Base-by-base conservation (phyloP, 2,888 invertebrate species). In the Drosophila paramelanica region DNA sequence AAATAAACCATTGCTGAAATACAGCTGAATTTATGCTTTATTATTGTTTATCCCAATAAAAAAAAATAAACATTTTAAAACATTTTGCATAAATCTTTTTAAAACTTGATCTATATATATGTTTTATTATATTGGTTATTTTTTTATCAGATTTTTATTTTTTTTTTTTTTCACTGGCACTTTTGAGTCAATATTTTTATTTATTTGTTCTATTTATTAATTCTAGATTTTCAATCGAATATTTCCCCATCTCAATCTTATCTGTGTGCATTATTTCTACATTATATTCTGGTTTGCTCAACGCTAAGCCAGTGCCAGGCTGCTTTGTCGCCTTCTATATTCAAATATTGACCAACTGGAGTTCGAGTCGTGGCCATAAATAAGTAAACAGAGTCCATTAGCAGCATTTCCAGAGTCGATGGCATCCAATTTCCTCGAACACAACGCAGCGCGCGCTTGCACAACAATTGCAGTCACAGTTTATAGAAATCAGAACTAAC, bases 201-300 rank as follows among this genome's bases (percentile, higher is more conserved):
- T 31, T 31, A 31, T 31, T 31, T 31, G 31, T 31, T 31, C 11
- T 13, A 36, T 13, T 36, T 36, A 13, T 13, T 36, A 36, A 36
- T 36, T 10, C 31, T 10, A 36, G 36, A 36, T 13, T 36, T 13
- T 66, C 53, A 47, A 57, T 68, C 47, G 43, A n/a, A n/a, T 41
- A 41, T 51, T 10, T 8, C 39, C 10, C 10, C 38, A 58, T 7
- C 33, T 14, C 55, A 31, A 57, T 61, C 49, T 66, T 61, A 72
- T 72, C 77, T 67, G 39, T 67, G 39, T 60, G 42, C 57, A 73
- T 75, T 77, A 77, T 77, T 75, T 77, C 73, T 38, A 72, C 77
- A 75, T 77, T 75, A 77, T 64, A 68, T 64, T 75, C 66, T 75
- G 75, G 75, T 77, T 75, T 75, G 31, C 33, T 42, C 20, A 13